Conservation (phyloP, 2,888 invertebrate species). For the Xestia ashworthii region DNA sequence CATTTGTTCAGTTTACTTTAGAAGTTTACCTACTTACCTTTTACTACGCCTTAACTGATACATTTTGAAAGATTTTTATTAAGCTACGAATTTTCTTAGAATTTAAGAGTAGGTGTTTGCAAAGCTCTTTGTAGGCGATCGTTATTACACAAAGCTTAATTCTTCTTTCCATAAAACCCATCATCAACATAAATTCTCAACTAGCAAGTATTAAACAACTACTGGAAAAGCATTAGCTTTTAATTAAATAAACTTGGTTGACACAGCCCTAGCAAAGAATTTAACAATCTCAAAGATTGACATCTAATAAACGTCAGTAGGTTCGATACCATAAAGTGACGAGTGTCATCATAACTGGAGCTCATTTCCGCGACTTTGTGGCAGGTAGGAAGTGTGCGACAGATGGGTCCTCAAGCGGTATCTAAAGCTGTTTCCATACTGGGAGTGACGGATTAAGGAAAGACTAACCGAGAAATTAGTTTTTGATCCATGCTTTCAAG, state of each 20-base stretch:
- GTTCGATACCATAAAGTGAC: slow-evolving; percentile 38
- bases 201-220: no score
- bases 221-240: not conserved
- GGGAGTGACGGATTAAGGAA: not conserved
- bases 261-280: slow-evolving; percentile 35
- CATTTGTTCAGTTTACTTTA: not conserved
- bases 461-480: not conserved
- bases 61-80: not conserved
- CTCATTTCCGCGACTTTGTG: slow-evolving; percentile 63
- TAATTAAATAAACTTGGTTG: not conserved
- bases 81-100: not conserved
- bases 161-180: not conserved
- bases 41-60: no score
- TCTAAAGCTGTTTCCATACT: slow-evolving; percentile 23
- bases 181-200: not conserved
- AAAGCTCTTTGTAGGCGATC: not conserved
- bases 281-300: slow-evolving; percentile 43
- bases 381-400: slow-evolving; percentile 44
- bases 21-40: not conserved
- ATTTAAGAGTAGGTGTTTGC: not conserved
- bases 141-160: not conserved
- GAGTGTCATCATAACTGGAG: slow-evolving; percentile 46
- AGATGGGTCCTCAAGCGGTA: slow-evolving; percentile 1
- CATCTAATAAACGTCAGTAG: slow-evolving; percentile 56
- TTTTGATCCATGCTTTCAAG: not conserved